Evolutionary conservation across 53 echinoderm and acorn worm genomes (phyloP).

Genomic region (Arbacia lixula): DNA sequence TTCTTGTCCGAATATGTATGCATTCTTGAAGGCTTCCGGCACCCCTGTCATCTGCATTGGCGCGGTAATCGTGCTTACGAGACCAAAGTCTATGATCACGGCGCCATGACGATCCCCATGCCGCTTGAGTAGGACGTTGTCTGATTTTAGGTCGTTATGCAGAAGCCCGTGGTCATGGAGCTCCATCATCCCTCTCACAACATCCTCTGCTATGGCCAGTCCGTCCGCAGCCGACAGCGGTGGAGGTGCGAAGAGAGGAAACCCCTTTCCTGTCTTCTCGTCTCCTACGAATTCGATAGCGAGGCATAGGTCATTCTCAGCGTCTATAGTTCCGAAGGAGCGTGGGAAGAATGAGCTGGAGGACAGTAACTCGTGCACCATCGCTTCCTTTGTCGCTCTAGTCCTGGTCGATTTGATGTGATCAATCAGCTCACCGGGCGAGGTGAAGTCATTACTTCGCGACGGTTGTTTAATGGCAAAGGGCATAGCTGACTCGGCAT

Average conservation of each 20-base stretch:
- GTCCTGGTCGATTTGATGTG: constrained; percentile 8
- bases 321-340: neutral
- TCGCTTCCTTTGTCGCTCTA: constrained; percentile 8
- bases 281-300: constrained; percentile 3
- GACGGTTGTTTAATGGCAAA: constrained; percentile 9
- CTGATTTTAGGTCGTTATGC: constrained; percentile 15
- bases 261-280: neutral
- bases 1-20: neutral
- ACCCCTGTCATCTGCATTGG: neutral
- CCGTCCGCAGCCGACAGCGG: neutral
- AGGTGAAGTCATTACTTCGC: neutral
- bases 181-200: constrained; percentile 21
- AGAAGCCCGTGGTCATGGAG: constrained; percentile 13
- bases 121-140: constrained; percentile 7
- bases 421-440: constrained; percentile 7
- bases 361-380: constrained; percentile 6
- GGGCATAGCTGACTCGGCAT: neutral
- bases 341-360: constrained; percentile 1
- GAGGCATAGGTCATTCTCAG: constrained; percentile 3
- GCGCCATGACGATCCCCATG: neutral
- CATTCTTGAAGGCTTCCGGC: neutral
- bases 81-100: constrained; percentile 21
- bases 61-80: neutral
- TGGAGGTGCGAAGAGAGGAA: constrained; percentile 4
- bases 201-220: neutral